Percentiles rank a stretch among this genome's conserved stretches.
Conservation (phyloP, 1,140 invertebrate genomes). For the Nylanderia fulva region DNA sequence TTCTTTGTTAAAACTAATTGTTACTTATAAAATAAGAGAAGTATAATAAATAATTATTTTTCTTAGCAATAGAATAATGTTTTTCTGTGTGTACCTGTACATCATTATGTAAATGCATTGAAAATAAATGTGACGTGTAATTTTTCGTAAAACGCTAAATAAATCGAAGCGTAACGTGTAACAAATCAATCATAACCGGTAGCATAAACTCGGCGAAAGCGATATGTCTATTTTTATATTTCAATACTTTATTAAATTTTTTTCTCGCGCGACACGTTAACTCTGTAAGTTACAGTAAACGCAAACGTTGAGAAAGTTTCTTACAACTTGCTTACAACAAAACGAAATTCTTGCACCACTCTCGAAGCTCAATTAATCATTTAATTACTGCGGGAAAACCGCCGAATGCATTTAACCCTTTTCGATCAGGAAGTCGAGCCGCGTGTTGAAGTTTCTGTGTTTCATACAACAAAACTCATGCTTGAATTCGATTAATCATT, state of each 20-base stretch:
- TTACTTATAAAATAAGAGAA: too few relatives aligned
- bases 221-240: not conserved
- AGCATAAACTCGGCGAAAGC: not conserved
- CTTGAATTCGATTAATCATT: conserved; percentile 29
- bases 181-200: not conserved
- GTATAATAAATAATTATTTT: too few relatives aligned
- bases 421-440: not conserved
- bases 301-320: not conserved
- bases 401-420: not conserved
- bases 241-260: not conserved
- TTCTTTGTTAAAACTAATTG: too few relatives aligned
- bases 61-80: too few relatives aligned
- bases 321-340: not conserved
- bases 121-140: not conserved
- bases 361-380: conserved; percentile 8
- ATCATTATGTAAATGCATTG: not conserved
- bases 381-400: conserved; percentile 15
- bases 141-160: not conserved
- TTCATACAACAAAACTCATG: not conserved
- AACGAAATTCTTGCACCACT: not conserved
- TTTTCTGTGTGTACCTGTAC: too few relatives aligned
- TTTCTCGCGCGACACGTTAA: not conserved
- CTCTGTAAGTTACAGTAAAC: not conserved
- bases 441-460: conserved; percentile 3
- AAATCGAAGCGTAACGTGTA: not conserved